Evolutionary conservation across 2,113 vertebrate genomes (phyloP).

Genomic region (Geococcyx californianus): DNA sequence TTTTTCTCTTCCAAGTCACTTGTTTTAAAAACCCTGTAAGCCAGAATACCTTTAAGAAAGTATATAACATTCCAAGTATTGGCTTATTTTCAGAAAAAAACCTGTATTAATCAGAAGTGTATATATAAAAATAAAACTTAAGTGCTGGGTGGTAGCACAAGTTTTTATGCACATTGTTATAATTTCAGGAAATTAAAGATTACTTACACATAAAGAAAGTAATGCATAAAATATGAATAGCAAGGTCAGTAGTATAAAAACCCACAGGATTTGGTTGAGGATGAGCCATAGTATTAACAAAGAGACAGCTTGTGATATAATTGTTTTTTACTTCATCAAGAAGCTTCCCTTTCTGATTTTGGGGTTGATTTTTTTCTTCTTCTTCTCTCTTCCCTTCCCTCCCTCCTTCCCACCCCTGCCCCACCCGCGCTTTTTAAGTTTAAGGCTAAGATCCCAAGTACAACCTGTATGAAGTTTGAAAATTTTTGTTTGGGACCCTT

Average conservation of each 20-base stretch:
- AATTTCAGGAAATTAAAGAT: background rate
- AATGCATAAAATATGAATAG: background rate
- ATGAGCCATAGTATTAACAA: background rate
- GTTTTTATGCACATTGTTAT: background rate
- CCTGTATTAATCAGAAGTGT: background rate
- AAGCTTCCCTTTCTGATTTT: background rate
- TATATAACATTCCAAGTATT: background rate
- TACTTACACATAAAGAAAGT: background rate
- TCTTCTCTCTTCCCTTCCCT: too few relatives aligned
- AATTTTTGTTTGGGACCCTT: background rate
- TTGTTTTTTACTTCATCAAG: background rate
- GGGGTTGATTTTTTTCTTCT: background rate
- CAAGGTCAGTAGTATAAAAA: background rate
- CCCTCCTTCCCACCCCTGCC: too few relatives aligned
- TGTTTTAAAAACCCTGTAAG: background rate
- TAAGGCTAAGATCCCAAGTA: background rate
- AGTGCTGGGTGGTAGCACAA: background rate
- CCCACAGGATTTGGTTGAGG: background rate
- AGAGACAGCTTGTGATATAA: background rate
- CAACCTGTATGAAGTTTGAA: background rate
- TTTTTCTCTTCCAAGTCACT: background rate
- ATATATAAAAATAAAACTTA: background rate
- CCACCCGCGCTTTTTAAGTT: background rate
- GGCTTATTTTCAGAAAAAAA: background rate
- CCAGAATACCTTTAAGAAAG: background rate